Evolutionary conservation across 2,888 invertebrate genomes (phyloP), one percentile per base, ranked within the genome.

Genomic region (Xylota segnis): DNA sequence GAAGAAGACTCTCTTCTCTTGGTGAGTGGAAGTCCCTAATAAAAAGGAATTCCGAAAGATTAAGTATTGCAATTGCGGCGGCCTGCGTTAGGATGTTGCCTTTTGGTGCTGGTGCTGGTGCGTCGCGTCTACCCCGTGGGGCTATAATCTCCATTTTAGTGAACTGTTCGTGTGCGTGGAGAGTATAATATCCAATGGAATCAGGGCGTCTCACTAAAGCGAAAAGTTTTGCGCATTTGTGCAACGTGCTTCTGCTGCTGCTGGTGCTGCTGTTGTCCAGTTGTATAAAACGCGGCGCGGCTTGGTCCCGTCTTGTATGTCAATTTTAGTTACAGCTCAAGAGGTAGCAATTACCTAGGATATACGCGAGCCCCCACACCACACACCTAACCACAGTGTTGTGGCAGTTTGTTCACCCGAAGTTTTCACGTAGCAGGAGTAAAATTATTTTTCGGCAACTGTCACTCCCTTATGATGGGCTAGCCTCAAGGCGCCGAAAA

Each of bases 311-410:
- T 83, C 83, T 87, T 87, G 87, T 87, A 87, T 87, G 87, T 87
- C 87, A 87, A 83, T 87, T 87, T 87, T 72, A 83, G 83, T 87
- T 87, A 70, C 58, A 76, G 54, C 52, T 37, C 74, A 74, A 74
- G 70, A 87, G 83, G 87, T 87, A 83, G 83, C 87, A 87, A 83
- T 87, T 87, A 87, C 77, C 82, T 86, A 86, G 86, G 61, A 58
- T 76, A 71, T 81, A 66, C 81, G 81, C 86, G 61, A 61, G 59
- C 50, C 72, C 50, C 72, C 50, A 50, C 65, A 77, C 27, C 12
- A 43, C 34, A 71, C 65, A 59, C 40, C 37, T 47, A 27, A 76
- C 43, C 43, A 56, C 12, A 5, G 23, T 74, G 65, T 29, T 45
- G 75, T 32, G n/a, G 83, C 54, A 71, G 72, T 83, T 77, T 77